Percentiles rank a stretch among this genome's conserved stretches.
phyloP scores from a whole-genome alignment of 2,888 invertebrate genomes.

The Cantharis lateralis region DNA sequence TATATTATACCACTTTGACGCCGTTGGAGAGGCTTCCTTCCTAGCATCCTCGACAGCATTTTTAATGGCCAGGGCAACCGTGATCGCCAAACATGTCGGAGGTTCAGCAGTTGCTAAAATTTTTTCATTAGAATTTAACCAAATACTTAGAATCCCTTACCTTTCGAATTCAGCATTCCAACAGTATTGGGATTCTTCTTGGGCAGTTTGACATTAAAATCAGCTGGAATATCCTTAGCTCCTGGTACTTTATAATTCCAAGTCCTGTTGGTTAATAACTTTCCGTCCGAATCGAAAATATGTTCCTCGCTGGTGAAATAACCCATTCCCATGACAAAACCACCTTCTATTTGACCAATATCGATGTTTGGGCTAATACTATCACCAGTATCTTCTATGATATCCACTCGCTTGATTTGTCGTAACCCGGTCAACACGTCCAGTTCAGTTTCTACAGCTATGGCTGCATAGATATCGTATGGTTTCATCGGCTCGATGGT shows the following conservation, averaged over 20 bases:
- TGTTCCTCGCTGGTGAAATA: constrained; percentile 77
- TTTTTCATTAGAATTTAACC: no score
- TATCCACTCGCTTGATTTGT: constrained; percentile 68
- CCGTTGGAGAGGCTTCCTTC: constrained; percentile 34
- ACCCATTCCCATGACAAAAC: constrained; percentile 66
- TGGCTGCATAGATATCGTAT: constrained; percentile 69
- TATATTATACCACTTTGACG: constrained; percentile 39
- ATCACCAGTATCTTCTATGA: constrained; percentile 67
- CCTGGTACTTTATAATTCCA: constrained; percentile 83
- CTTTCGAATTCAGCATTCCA: constrained; percentile 76
- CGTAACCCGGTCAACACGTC: constrained; percentile 57
- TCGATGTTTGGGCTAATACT: neutral
- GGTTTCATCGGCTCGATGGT: neutral
- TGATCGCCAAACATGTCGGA: constrained; percentile 61
- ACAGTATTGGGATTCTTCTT: constrained; percentile 67
- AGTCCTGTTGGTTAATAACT: constrained; percentile 73
- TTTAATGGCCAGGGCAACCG: constrained; percentile 52
- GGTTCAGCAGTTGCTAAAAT: constrained; percentile 68
- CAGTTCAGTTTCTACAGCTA: constrained; percentile 69
- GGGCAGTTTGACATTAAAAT: constrained; percentile 72
- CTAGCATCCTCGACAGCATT: constrained; percentile 42
- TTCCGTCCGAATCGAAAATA: constrained; percentile 66
- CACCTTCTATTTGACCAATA: constrained; percentile 73
- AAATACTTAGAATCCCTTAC: constrained; percentile 48
- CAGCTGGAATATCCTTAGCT: constrained; percentile 76